Percentiles rank a stretch among this genome's conserved stretches.
Evolutionary conservation across 1,140 invertebrate species (phyloP).

Genomic region (Lutraria rhynchaena): DNA sequence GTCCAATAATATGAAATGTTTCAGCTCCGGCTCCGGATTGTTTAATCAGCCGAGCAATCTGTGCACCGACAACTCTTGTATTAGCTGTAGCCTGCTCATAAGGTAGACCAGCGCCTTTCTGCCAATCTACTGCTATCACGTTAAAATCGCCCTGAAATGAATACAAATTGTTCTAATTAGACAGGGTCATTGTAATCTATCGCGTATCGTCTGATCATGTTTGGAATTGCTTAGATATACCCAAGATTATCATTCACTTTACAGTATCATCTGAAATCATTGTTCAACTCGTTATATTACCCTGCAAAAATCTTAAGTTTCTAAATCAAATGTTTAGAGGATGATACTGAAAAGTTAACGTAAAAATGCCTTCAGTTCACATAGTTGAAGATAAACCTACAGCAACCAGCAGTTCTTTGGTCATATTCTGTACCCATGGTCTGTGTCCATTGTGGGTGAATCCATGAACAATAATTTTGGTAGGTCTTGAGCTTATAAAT

Average conservation of each 20-base stretch:
- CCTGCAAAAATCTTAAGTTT: no score
- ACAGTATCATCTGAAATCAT: no score
- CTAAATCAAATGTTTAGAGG: no score
- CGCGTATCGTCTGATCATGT: no score
- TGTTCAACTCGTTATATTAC: no score
- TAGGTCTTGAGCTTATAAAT: slow-evolving; percentile 50
- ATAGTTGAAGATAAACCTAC: no score
- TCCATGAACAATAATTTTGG: slow-evolving; percentile 95
- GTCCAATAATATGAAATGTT: slow-evolving; percentile 77
- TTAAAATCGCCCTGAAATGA: slow-evolving; percentile 88
- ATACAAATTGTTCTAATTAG: background rate
- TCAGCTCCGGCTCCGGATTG: background rate
- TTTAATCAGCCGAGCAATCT: slow-evolving; percentile 82
- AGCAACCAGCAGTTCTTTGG: slow-evolving; percentile 88
- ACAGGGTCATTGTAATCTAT: background rate
- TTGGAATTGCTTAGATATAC: no score
- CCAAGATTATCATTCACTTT: no score
- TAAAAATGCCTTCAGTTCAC: no score
- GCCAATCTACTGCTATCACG: slow-evolving; percentile 97
- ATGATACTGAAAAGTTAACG: no score
- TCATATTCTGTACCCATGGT: slow-evolving; percentile 97
- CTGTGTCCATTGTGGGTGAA: slow-evolving; percentile 94
- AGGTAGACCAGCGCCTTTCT: slow-evolving; percentile 90
- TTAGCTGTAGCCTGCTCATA: slow-evolving; percentile 96
- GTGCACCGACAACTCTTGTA: slow-evolving; percentile 93